phyloP scores from a whole-genome alignment of 2,888 invertebrate genomes.

The Willowsia nigromaculata region DNA sequence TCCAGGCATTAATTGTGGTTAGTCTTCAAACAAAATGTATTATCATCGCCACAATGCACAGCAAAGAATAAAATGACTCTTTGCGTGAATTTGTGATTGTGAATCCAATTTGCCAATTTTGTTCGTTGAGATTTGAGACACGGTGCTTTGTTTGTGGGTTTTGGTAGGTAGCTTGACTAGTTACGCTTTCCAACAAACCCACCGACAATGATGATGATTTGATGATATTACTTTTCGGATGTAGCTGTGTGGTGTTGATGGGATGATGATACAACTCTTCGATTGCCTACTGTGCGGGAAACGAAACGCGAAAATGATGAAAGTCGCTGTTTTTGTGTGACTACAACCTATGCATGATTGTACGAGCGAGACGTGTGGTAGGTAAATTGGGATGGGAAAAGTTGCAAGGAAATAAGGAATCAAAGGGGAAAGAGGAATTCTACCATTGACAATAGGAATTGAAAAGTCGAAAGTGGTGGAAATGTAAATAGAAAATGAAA shows the following conservation, averaged over 20 bases:
- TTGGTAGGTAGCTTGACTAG: neutral
- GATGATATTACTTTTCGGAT: neutral
- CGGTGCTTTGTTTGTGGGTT: neutral
- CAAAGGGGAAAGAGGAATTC: neutral
- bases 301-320: constrained; percentile 13
- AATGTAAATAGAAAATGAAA: constrained; percentile 50
- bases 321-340: constrained; percentile 14
- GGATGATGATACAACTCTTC: neutral
- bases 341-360: neutral
- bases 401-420: neutral
- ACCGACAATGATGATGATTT: neutral
- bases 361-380: neutral
- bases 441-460: constrained; percentile 17
- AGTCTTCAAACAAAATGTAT: constrained; percentile 3
- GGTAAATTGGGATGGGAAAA: constrained; percentile 5
- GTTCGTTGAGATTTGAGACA: neutral
- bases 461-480: constrained; percentile 33
- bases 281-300: neutral
- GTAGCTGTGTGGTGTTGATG: neutral
- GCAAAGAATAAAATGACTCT: neutral
- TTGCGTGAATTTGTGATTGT: neutral
- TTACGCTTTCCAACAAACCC: neutral
- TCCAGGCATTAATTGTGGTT: constrained; percentile 12
- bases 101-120: constrained; percentile 8
- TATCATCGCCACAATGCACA: neutral